Conservation (phyloP, 1,140 invertebrate genomes). For the Macrocentrus cingulum region DNA sequence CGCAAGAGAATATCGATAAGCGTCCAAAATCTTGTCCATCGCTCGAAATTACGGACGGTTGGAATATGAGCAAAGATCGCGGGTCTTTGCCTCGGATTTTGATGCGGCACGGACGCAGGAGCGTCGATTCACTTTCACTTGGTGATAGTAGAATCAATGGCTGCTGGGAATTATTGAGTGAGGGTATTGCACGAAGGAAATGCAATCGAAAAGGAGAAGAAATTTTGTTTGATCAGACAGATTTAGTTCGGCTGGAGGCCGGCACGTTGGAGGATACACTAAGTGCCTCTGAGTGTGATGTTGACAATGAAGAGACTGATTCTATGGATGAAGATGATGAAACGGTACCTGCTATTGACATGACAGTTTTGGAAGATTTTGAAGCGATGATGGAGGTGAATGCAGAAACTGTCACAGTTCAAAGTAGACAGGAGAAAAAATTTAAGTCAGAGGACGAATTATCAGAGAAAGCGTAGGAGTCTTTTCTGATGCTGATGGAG, state of each 20-base stretch:
- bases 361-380: conserved; percentile 39
- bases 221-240: no score
- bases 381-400: conserved; percentile 38
- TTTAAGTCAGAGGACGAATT: conserved; percentile 8
- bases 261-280: conserved; percentile 4
- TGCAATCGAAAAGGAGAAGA: background rate
- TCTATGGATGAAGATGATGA: conserved; percentile 10
- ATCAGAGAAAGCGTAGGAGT: background rate
- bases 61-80: background rate
- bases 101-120: conserved; percentile 4
- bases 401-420: conserved; percentile 36
- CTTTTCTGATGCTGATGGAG: background rate
- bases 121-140: conserved; percentile 8
- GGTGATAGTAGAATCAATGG: background rate
- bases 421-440: conserved; percentile 28
- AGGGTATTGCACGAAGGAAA: background rate
- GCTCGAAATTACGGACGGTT: background rate
- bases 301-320: conserved; percentile 15
- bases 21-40: conserved; percentile 15
- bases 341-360: conserved; percentile 36
- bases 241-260: background rate
- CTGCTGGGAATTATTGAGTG: conserved; percentile 2
- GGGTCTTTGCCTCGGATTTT: background rate
- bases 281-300: conserved; percentile 11
- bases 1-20: conserved; percentile 26